Percentiles rank a stretch among this genome's conserved stretches.
phyloP scores from a whole-genome alignment of 2,797 vertebrate genomes.

The Centroberyx gerrardi region DNA sequence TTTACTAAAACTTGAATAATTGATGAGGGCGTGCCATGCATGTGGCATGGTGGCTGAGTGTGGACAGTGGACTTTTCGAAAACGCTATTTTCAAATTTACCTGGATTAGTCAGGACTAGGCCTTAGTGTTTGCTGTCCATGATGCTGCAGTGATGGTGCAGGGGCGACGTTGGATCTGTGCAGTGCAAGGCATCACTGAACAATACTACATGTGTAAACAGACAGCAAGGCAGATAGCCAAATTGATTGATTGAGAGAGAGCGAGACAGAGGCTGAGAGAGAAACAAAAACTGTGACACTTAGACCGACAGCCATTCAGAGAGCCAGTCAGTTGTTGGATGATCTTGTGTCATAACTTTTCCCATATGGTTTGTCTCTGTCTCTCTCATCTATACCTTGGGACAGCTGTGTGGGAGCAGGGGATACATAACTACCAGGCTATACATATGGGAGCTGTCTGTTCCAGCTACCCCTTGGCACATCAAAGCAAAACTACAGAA shows the following conservation, averaged over 20 bases:
- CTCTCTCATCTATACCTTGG: conserved; percentile 55
- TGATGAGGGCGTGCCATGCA: too few species aligned
- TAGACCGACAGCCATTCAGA: conserved; percentile 33
- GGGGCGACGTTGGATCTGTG: not conserved
- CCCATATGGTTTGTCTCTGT: conserved; percentile 61
- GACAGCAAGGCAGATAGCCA: conserved; percentile 7
- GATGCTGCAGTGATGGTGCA: not conserved
- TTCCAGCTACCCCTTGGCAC: conserved; percentile 49
- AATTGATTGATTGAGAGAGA: conserved; percentile 32
- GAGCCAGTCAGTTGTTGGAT: conserved; percentile 54
- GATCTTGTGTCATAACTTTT: conserved; percentile 64
- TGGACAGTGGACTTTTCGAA: too few species aligned
- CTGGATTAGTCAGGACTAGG: too few species aligned
- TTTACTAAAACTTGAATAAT: too few species aligned
- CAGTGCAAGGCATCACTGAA: not conserved
- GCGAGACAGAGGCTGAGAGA: not conserved
- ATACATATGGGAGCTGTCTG: conserved; percentile 72
- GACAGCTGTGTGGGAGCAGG: conserved; percentile 59
- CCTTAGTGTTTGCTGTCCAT: not conserved
- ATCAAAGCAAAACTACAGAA: conserved; percentile 70
- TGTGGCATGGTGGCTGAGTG: too few species aligned
- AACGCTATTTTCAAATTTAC: too few species aligned
- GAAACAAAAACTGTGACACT: conserved; percentile 10
- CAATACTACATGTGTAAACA: conserved; percentile 8
- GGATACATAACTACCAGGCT: conserved; percentile 57